Base-by-base conservation (phyloP, 2,797 vertebrate species). In the Sardinella longiceps region DNA sequence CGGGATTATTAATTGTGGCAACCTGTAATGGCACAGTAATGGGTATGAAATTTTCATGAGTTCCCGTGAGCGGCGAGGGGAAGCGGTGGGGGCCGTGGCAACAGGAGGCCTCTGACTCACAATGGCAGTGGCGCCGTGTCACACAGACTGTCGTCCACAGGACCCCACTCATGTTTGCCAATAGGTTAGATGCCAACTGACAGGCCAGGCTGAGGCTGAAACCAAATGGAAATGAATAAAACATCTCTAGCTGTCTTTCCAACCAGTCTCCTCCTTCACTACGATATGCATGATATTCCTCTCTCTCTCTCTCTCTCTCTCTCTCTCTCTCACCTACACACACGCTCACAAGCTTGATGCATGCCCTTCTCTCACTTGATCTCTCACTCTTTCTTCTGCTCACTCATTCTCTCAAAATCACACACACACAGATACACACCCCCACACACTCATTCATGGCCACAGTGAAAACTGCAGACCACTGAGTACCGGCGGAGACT, bases 1-100 rank as follows among this genome's bases (percentile, higher is more conserved):
- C 28, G 12, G 30, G 33, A 39, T 74, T 39, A 39, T 33, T 39
- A 74, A 74, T 74, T 39, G 66, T 74, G 66, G 66, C 66, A 18
- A 20, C 83, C 86, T 87, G 86, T 87, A 86, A 88, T 80, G 87
- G 83, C 82, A 84, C 66, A 80, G 85, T 74, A 77, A 80, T 84
- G 53, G 83, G 5, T 63, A 81, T 87, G 58, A 88, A 82, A 88
- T 82, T 80, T 84, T 51, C 23, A 86, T 87, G 39, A 88, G 84
- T 51, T 39, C 33, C 66, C 66, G 51, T 23, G 66, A 20, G 66
- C 14, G 66, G 66, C 30, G 30, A 74, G 66, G 33, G 33, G 66
- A 74, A 74, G 15, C 33, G 12, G n/a, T n/a, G n/a, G n/a, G 33
- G 10, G 60, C 60, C 0, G 11, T 11, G 15, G 66, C 66, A 74